These are phyloP conservation scores for Triops longicaudatus DNA, from an alignment of 1,140 invertebrate species.

Conservation along the genomic window DNA sequence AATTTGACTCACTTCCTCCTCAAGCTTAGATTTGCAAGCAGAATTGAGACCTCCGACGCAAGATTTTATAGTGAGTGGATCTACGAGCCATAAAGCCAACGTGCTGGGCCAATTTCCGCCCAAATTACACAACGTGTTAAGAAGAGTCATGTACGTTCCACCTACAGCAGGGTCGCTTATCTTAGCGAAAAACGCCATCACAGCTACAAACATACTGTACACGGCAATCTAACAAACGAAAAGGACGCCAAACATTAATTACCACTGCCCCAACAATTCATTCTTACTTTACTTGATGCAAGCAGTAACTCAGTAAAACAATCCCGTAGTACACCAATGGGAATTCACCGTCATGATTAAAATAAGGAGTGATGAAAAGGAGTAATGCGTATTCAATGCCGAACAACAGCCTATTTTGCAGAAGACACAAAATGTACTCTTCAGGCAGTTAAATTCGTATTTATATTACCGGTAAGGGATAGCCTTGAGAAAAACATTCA, in stretches of 20 bases:
- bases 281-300: constrained; percentile 72
- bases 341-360: constrained; percentile 54
- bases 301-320: constrained; percentile 66
- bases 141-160: constrained; percentile 98
- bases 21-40: constrained; percentile 8
- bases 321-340: constrained; percentile 71
- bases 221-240: constrained; percentile 47
- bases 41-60: constrained; percentile 14
- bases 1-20: neutral
- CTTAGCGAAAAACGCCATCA: constrained; percentile 71
- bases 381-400: constrained; percentile 71
- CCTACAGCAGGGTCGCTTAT: constrained; percentile 89
- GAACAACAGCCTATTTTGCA: constrained; percentile 58
- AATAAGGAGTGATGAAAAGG: constrained; percentile 72
- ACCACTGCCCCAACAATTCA: neutral
- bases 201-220: constrained; percentile 72
- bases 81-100: constrained; percentile 83
- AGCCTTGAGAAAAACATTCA: constrained; percentile 80
- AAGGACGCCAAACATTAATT: neutral
- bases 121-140: constrained; percentile 93
- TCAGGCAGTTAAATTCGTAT: constrained; percentile 9
- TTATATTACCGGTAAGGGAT: constrained; percentile 64
- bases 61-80: constrained; percentile 41
- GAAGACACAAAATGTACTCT: neutral
- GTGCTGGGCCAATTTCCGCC: constrained; percentile 96